These are phyloP conservation scores for Falco punctatus DNA, from an alignment of 2,113 vertebrate species.

Conservation along the genomic window DNA sequence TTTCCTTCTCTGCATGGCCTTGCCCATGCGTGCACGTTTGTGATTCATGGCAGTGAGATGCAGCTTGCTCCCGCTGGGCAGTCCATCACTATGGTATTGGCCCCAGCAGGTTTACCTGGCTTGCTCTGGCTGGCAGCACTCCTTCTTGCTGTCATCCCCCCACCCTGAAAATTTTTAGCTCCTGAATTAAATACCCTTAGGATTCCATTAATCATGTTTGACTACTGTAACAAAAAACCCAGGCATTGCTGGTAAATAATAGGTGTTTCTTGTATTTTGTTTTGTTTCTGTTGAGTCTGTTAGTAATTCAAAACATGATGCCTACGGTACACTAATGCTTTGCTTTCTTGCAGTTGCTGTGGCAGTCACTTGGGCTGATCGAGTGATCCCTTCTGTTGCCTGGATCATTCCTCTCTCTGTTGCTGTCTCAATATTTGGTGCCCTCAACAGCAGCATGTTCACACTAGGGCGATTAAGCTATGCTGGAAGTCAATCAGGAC, in stretches of 20 bases:
- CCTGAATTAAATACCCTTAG: background rate
- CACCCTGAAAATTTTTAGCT: background rate
- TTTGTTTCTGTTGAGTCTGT: background rate
- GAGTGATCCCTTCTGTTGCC: slow-evolving; percentile 70
- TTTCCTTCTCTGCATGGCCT: background rate
- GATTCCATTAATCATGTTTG: background rate
- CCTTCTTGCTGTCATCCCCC: background rate
- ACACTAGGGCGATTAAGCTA: slow-evolving; percentile 68
- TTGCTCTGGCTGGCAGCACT: background rate
- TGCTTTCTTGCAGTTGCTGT: slow-evolving; percentile 73
- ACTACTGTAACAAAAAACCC: background rate
- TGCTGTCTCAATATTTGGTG: slow-evolving; percentile 75
- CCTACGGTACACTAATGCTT: background rate
- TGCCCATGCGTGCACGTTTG: background rate
- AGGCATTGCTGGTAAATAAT: background rate
- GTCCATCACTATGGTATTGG: background rate
- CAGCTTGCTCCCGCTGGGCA: background rate
- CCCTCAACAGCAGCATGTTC: slow-evolving; percentile 73
- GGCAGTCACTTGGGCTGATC: slow-evolving; percentile 75
- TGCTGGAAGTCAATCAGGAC: slow-evolving; percentile 72
- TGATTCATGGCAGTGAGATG: background rate
- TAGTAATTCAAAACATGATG: background rate
- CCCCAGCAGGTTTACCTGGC: background rate
- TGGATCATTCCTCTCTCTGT: slow-evolving; percentile 74
- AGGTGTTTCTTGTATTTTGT: background rate